A percentile compares a stretch with the other conserved stretches of the same genome.
Evolutionary conservation across 1,140 invertebrate genomes (phyloP).

Genomic region (Dolichoris vasculosae): DNA sequence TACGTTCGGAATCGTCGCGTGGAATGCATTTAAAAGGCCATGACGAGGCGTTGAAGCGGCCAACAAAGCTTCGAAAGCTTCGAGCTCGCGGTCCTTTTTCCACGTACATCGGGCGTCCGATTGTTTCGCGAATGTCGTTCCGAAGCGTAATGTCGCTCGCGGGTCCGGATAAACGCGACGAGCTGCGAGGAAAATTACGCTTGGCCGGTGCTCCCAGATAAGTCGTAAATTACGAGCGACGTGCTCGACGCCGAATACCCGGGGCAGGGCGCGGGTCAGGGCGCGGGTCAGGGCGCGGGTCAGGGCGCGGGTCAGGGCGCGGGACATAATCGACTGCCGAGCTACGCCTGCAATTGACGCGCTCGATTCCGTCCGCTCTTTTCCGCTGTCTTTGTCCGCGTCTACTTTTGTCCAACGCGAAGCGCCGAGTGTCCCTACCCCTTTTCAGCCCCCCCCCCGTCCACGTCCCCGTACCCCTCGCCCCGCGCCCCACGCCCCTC

Average conservation of each 20-base stretch:
- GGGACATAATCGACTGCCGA: constrained; percentile 28
- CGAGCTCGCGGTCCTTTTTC: background rate
- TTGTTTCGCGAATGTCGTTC: constrained; percentile 21
- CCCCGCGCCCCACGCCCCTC: too few relatives aligned
- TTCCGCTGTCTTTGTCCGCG: background rate
- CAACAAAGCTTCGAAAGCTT: background rate
- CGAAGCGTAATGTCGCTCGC: background rate
- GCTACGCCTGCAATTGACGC: constrained; percentile 30
- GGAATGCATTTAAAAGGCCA: constrained; percentile 26
- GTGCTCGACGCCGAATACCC: too few relatives aligned
- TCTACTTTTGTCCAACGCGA: background rate
- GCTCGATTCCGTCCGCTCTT: background rate
- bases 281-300: too few relatives aligned
- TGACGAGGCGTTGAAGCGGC: background rate
- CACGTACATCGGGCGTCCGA: background rate
- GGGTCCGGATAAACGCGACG: background rate
- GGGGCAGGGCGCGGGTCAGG: too few relatives aligned
- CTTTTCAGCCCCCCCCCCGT: background rate
- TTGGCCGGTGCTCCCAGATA: constrained; percentile 25
- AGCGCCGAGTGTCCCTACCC: background rate
- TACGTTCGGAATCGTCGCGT: constrained; percentile 26
- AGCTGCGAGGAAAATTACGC: constrained; percentile 13
- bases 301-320: too few relatives aligned
- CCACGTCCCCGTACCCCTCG: background rate
- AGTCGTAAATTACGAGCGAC: constrained; percentile 41